A percentile compares a stretch with the other conserved stretches of the same genome.
Conservation (phyloP, 2,797 vertebrate genomes). For the Peromyscus nudipes region DNA sequence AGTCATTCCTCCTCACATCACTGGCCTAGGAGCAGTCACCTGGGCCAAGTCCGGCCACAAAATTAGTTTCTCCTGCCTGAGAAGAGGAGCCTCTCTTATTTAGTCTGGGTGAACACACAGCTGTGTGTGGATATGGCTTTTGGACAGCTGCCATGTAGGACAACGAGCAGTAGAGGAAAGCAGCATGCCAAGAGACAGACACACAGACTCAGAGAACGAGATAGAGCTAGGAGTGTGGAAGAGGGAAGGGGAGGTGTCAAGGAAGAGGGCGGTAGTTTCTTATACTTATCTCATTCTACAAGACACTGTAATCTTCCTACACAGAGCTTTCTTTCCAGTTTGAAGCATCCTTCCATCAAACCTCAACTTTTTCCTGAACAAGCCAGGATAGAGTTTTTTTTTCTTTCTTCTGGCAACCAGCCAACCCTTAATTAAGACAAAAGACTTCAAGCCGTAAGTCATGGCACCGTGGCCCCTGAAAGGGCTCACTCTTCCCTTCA, state of each 20-base stretch:
- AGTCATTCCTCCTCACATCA: not conserved
- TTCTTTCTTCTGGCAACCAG: conserved; percentile 30
- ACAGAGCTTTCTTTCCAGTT: conserved; percentile 6
- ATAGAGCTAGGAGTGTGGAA: not conserved
- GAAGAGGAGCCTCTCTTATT: not conserved
- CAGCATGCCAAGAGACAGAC: not conserved
- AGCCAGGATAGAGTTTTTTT: not conserved
- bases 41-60: not conserved
- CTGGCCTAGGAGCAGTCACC: not conserved
- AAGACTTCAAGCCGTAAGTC: conserved; percentile 59
- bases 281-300: not conserved
- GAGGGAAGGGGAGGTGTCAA: not conserved
- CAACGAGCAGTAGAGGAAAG: not conserved
- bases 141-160: not conserved
- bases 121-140: not conserved
- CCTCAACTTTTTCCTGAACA: conserved; percentile 21
- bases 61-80: not conserved
- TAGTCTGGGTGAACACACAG: not conserved
- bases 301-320: not conserved
- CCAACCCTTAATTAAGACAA: conserved; percentile 71
- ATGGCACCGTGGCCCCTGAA: not conserved
- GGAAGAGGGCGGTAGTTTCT: not conserved
- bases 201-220: not conserved
- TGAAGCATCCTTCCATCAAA: conserved; percentile 41
- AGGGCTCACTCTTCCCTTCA: conserved; percentile 20